Evolutionary conservation across 2,113 vertebrate species (phyloP), one percentile per base, ranked within the genome.

Genomic region (Hippopotamus amphibius): DNA sequence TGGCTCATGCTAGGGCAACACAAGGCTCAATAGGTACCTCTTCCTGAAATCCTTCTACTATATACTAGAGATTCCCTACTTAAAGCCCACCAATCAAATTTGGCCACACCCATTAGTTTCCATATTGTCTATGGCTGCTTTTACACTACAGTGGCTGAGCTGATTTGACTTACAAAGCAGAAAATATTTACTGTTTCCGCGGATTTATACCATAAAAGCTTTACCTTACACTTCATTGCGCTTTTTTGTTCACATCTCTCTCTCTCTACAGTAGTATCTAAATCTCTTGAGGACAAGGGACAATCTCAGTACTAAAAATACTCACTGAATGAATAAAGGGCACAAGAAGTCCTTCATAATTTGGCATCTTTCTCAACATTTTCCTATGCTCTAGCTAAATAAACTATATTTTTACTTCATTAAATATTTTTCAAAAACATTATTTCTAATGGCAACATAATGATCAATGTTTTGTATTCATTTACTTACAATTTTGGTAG

Each of bases 401-500:
- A 69, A 92, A 93, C 79, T 68, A 37, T 10, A 66, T 76, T 79
- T 74, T 90, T 63, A 93, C 21, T 71, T 87, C 53, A 69, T 69
- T 87, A 88, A 93, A 53, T 90, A 57, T 88, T 93, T 96, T 93
- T 72, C 26, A 91, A 90, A 87, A 93, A 93, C 6, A 84, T 63
- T 50, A 79, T 65, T 93, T 90, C 50, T 89, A 95, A 83, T 69
- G 37, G 43, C 53, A 94, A 37, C 19, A 88, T 22, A 92, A 68
- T 69, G 9, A 68, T 55, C 43, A 82, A 46, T 87, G 59, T 57
- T 83, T 93, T 37, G 37, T 74, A 55, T 43, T 76, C 12, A 30
- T 37, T 92, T 97, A 71, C 86, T 86, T 30, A 94, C 46, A 84
- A 71, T 96, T 33, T 82, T 28, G 3, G 30, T 81, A 43, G 37